Percentiles rank a stretch among this genome's conserved stretches.
Evolutionary conservation across 2,888 invertebrate genomes (phyloP).

Genomic region (Itoplectis maculator): DNA sequence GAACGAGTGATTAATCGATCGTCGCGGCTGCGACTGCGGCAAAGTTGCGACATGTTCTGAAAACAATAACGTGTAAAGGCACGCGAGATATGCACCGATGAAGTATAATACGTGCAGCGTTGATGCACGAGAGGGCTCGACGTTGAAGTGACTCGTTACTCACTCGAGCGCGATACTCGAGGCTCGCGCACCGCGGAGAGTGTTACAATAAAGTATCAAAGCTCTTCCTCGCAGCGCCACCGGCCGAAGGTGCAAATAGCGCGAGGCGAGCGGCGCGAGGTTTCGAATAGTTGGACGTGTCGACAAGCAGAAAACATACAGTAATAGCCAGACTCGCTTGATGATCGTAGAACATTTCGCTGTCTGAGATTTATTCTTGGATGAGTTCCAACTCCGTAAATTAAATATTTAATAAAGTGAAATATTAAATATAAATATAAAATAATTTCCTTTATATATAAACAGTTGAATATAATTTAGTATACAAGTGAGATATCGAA

Average conservation of each 20-base stretch:
- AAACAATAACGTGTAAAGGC: constrained; percentile 33
- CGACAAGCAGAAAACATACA: no score
- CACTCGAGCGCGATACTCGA: constrained; percentile 47
- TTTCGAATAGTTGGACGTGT: no score
- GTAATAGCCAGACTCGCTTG: no score
- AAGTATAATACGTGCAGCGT: constrained; percentile 29
- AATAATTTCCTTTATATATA: no score
- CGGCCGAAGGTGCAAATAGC: constrained; percentile 25
- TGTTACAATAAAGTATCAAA: constrained; percentile 58
- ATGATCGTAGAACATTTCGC: no score
- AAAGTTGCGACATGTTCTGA: constrained; percentile 12
- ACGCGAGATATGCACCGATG: constrained; percentile 21
- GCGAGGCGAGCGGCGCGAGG: not conserved
- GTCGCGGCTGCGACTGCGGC: not conserved
- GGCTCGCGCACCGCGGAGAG: constrained; percentile 18
- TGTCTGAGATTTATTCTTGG: no score
- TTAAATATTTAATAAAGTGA: no score
- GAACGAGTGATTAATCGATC: not conserved
- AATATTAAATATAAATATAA: no score
- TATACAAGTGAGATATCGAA: no score
- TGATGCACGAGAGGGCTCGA: constrained; percentile 53
- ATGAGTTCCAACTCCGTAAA: no score
- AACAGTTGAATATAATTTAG: no score
- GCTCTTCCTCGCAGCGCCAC: constrained; percentile 30
- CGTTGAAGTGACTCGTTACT: constrained; percentile 60